Base-by-base conservation (phyloP, 2,888 invertebrate genomes). In the Cistogaster globosa region DNA sequence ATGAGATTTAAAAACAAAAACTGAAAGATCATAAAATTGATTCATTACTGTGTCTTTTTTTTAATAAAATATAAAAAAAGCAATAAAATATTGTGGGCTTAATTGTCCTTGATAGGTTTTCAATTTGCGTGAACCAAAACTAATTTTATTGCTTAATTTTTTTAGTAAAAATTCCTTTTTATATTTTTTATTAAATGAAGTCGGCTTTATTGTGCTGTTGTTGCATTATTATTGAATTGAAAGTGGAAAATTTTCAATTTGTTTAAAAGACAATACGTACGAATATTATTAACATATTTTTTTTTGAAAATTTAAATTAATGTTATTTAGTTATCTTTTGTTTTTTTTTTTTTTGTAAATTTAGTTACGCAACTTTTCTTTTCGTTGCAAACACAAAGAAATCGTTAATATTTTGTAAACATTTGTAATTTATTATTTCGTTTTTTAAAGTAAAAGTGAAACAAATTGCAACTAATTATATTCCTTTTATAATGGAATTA, bases 71-170 rank as follows among this genome's bases (percentile, higher is more conserved):
- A n/a, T 42, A 12, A 32, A 20, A 76, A 45, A 76, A 45, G 8
- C 26, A 51, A 60, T 53, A 22, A 69, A 78, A 71, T 71, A 71
- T 71, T 65, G 62, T 72, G 77, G 83, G 82, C 72, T 67, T 72
- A 83, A 85, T 85, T 85, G 85, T 85, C 85, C 83, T 62, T 78
- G 81, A 85, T 85, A 71, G 83, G 12, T 87, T 86, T 91, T 90
- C 88, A 90, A 91, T 91, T 89, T 89, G 89, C 89, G 89, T 92
- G 92, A 91, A 92, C 92, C 92, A 90, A 89, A 90, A 89, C 92
- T 82, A 92, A 92, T 92, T 92, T 92, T 92, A 92, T 92, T 92
- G 92, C 92, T 92, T 88, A 92, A 92, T 92, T 91, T 91, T 32
- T 91, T 91, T 88, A 48, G 9, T 51, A 58, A 74, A 86, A 72